Base-by-base conservation (phyloP, 2,888 invertebrate species). In the Drosophila birchii region DNA sequence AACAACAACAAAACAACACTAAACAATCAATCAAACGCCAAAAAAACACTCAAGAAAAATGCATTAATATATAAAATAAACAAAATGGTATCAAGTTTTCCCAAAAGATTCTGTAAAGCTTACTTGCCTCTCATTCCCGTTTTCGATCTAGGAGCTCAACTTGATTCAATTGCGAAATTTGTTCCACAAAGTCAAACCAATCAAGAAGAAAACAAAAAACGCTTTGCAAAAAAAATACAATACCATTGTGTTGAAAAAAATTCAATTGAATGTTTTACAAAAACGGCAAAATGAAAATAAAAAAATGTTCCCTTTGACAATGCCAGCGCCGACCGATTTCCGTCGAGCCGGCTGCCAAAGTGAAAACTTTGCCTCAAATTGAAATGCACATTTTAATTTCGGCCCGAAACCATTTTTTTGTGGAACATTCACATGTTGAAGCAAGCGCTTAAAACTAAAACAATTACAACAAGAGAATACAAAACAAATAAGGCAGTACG, bases 101-200 rank as follows among this genome's bases (percentile, higher is more conserved):
- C 91, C 91, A 91, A 92, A 90, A 92, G 90, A 91, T 92, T 92
- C 91, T 88, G 91, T 91, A 90, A 89, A 92, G 91, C 91, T 92
- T 92, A 91, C 91, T 92, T 92, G 91, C 91, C 91, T 92, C 91
- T 92, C 91, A 91, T 92, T 92, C 91, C 91, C 91, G 91, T 92
- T 92, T 92, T 92, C 91, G 91, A 92, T 92, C 91, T 92, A 92
- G 91, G 91, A 92, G 91, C 91, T 92, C 91, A 90, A 92, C 91
- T 92, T 91, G 91, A 92, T 91, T 91, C 91, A 92, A 92, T 90
- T 92, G 91, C 91, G 90, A 91, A 90, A 91, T 86, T 89, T 90
- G 90, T 89, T 91, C 92, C 91, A 91, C 91, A 91, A 89, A 90
- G 76, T 67, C 69, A 76, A 76, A 76, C 61, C 57, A 73, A 67